Evolutionary conservation across 2,113 vertebrate genomes (phyloP), one percentile per base, ranked within the genome.

Genomic region (Phrynosoma platyrhinos): DNA sequence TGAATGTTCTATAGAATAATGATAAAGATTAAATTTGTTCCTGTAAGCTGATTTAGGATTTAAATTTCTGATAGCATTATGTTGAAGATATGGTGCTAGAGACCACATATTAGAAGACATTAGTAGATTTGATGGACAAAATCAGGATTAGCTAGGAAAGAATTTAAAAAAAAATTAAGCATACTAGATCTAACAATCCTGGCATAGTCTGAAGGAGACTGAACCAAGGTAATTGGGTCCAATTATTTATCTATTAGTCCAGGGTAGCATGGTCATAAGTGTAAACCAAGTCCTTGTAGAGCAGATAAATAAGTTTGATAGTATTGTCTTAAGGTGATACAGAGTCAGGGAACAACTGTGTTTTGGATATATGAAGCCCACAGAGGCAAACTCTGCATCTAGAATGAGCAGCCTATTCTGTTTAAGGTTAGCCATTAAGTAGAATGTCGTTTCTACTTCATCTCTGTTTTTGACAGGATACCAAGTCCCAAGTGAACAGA

Each of bases 301-400:
- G 12, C 68, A 71, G 68, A 10, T 30, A 27, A 71, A 71, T 2
- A 84, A 68, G 27, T 72, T 84, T 84, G 36, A 32, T 25, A 69
- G 68, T 32, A 30, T 84, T 84, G 68, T 84, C n/a, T 82, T 84
- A 84, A 32, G 14, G 52, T 74, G 82, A 84, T 12, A 5, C 52
- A 32, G 47, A 30, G 4, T 23, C 47, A 64, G 69, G 69, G 64
- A 25, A 14, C 66, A 83, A 23, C 69, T 84, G 10, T n/a, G 13
- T 30, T 58, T 53, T 10, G 55, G 42, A 55, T 66, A 16, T 83
- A 55, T 72, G 82, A 52, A 53, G 30, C 3, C 47, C 30, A 32
- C 18, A 30, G 68, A 83, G 66, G 4, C 4, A 68, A 84, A 47
- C 30, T 66, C 27, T 82, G 32, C 36, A 58, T 83, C 40, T 71